Evolutionary conservation across 2,888 invertebrate genomes (phyloP), one percentile per base, ranked within the genome.

Genomic region (Pristionchus japonicus): DNA sequence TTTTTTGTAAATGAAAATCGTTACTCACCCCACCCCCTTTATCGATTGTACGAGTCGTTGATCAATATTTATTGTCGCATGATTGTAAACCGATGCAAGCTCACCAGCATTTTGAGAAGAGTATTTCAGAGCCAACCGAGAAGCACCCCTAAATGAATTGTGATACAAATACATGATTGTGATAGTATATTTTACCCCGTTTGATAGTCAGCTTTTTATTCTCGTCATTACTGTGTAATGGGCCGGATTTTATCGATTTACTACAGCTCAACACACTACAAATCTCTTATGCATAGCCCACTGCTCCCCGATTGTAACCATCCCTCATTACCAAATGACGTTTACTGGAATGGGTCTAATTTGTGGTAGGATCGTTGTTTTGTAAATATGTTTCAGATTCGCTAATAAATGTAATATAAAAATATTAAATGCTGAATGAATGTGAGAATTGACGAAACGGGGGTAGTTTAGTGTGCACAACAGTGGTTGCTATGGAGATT

Each of bases 41-140:
- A 74, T 74, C n/a, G 37, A 37, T n/a, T 74, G 74, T 74, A 74
- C 74, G 74, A 74, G 74, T 74, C 43, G n/a, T 13, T 64, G 27
- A 23, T 37, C 70, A 70, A 27, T 67, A 67, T 67, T 67, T 67
- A 67, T 67, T 27, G n/a, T n/a, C 27, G n/a, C 61, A 52, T 52
- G 61, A 61, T 61, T 67, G 67, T 4, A 34, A 34, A 34, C 67
- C 67, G 31, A 67, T 67, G 67, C 67, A n/a, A n/a, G n/a, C n/a
- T n/a, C n/a, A n/a, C n/a, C n/a, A n/a, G n/a, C n/a, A 67, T 34
- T 67, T 64, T 34, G 31, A 20, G 34, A 67, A 67, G 67, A 67
- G 67, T 67, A 67, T 67, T 67, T 34, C 7, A 31, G 7, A n/a
- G 49, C 67, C 67, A 34, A 67, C 67, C 67, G 31, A 67, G 31